Evolutionary conservation across 2,113 vertebrate genomes (phyloP).

Genomic region (Phyllostomus hastatus): DNA sequence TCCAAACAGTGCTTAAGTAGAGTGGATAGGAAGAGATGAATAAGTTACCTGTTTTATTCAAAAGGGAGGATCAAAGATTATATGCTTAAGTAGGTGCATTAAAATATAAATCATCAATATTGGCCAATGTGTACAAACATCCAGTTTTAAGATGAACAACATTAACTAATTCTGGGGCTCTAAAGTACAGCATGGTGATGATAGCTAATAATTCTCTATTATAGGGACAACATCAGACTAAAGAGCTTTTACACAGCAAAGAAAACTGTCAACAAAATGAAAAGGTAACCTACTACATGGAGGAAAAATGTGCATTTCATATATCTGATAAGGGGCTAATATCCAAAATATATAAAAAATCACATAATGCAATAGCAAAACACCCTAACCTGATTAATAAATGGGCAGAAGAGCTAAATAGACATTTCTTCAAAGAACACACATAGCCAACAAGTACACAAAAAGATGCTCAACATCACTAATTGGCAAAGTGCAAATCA

Average conservation of each 20-base stretch:
- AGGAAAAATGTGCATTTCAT: not conserved
- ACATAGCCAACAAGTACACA: not conserved
- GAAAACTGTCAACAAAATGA: not conserved
- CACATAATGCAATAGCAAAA: not conserved
- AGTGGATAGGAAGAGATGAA: slow-evolving; percentile 24
- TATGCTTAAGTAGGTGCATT: slow-evolving; percentile 12
- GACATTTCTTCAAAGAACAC: not conserved
- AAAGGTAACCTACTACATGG: not conserved
- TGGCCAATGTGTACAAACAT: not conserved
- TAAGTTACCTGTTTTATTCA: not conserved
- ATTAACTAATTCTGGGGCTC: not conserved
- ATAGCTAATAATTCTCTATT: not conserved
- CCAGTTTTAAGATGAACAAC: not conserved
- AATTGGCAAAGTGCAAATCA: not conserved
- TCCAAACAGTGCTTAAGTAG: slow-evolving; percentile 37
- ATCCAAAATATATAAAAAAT: not conserved
- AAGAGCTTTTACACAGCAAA: not conserved
- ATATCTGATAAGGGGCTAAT: not conserved
- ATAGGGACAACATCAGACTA: not conserved
- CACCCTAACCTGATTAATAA: not conserved
- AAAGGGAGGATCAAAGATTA: slow-evolving; percentile 49
- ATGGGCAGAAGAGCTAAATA: not conserved
- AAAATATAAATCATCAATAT: slow-evolving; percentile 11
- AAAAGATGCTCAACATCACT: not conserved
- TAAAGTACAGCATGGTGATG: not conserved